These are phyloP conservation scores for Erpetoichthys calabaricus DNA, from an alignment of 2,797 vertebrate species.

Conservation along the genomic window DNA sequence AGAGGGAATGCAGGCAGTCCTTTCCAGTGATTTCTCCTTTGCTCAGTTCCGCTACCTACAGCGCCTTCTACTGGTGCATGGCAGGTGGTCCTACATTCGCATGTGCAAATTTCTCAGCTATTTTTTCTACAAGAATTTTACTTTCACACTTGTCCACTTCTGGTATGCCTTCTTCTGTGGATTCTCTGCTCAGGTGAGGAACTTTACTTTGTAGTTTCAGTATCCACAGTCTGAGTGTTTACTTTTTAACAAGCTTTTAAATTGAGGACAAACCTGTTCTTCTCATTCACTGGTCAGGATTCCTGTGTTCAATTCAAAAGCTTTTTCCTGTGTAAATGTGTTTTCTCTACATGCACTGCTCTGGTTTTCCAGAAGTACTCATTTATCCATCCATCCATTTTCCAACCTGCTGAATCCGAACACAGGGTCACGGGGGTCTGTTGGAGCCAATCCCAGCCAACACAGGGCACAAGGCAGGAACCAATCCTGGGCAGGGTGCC, in stretches of 20 bases:
- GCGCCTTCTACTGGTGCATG: slow-evolving; percentile 83
- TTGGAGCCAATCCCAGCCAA: too few relatives aligned
- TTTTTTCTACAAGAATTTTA: slow-evolving; percentile 96
- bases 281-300: too few relatives aligned
- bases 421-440: too few relatives aligned
- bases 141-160: slow-evolving; percentile 85
- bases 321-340: too few relatives aligned
- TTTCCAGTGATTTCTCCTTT: slow-evolving; percentile 81
- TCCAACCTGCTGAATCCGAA: too few relatives aligned
- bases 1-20: slow-evolving; percentile 85
- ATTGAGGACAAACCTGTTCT: not conserved
- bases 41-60: slow-evolving; percentile 87
- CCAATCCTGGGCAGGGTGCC: too few relatives aligned
- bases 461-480: too few relatives aligned
- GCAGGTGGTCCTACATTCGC: slow-evolving; percentile 88
- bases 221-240: too few relatives aligned
- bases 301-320: too few relatives aligned
- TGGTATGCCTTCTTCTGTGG: slow-evolving; percentile 92
- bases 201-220: not conserved
- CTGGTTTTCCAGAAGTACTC: too few relatives aligned
- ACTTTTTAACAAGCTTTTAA: not conserved
- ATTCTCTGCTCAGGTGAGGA: slow-evolving; percentile 87
- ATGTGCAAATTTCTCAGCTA: slow-evolving; percentile 91
- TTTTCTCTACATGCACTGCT: too few relatives aligned
- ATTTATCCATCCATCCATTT: too few relatives aligned